Conservation (phyloP, 2,113 vertebrate genomes). For the Enhydra lutris region DNA sequence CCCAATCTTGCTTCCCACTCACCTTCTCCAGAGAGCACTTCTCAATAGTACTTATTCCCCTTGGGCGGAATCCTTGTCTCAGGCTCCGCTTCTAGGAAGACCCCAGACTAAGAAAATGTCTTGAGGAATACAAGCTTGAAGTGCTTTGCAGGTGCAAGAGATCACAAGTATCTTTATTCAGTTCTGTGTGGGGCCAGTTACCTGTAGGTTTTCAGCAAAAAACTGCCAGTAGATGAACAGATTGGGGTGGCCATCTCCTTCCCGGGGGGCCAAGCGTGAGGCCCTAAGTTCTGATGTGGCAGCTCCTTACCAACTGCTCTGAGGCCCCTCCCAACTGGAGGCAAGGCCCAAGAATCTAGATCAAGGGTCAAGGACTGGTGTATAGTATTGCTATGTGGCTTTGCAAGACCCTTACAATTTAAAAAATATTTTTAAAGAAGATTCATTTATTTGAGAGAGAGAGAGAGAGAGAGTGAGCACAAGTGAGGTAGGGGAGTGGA, state of each 20-base stretch:
- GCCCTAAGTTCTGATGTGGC: too few relatives aligned
- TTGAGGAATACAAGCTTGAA: background rate
- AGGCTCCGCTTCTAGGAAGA: background rate
- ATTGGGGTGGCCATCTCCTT: background rate
- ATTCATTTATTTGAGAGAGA: background rate
- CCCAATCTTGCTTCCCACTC: background rate
- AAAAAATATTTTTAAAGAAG: background rate
- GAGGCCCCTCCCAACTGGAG: background rate
- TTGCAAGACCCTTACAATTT: background rate
- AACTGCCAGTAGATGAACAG: background rate
- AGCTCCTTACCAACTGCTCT: background rate
- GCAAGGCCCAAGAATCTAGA: background rate
- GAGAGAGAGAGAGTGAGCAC: background rate
- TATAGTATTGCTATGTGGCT: background rate
- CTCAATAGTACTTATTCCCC: background rate
- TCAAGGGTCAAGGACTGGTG: background rate
- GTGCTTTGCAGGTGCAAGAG: background rate
- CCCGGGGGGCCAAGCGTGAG: background rate
- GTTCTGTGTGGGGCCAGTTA: background rate
- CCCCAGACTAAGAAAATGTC: background rate
- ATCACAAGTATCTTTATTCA: rapidly evolving
- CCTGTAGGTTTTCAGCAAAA: background rate
- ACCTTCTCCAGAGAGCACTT: background rate
- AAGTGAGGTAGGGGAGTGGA: too few relatives aligned
- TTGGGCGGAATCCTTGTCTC: background rate